These are phyloP conservation scores for Trichosurus vulpecula DNA, from an alignment of 2,797 vertebrate genomes.

Conservation along the genomic window DNA sequence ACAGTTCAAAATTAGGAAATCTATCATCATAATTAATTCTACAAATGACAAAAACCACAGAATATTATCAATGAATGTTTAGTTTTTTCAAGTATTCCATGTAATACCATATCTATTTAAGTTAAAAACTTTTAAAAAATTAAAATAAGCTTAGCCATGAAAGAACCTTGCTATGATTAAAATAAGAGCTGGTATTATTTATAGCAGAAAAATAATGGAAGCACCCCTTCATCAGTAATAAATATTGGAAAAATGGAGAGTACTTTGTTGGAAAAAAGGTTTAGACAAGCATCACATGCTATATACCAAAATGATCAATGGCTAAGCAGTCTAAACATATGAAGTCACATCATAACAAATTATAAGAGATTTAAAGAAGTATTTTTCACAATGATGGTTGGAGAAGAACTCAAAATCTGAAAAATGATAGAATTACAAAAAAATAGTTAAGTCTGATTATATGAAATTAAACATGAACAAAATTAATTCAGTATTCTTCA, in stretches of 20 bases:
- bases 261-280: background rate
- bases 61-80: no score
- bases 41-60: no score
- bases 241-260: background rate
- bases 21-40: no score
- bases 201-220: background rate
- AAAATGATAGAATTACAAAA: background rate
- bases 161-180: background rate
- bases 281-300: background rate
- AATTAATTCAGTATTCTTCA: background rate
- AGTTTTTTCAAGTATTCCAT: no score
- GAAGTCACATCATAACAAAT: background rate
- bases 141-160: no score
- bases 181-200: background rate
- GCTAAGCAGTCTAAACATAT: background rate
- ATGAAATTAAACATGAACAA: background rate
- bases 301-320: background rate
- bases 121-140: no score
- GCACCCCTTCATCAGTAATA: background rate
- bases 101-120: no score
- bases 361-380: background rate
- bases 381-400: no score
- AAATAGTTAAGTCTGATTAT: background rate
- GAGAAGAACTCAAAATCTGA: background rate
- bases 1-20: no score